Percentiles rank a stretch among this genome's conserved stretches.
phyloP scores from a whole-genome alignment of 1,140 invertebrate species.

The Phocides pigmalion region DNA sequence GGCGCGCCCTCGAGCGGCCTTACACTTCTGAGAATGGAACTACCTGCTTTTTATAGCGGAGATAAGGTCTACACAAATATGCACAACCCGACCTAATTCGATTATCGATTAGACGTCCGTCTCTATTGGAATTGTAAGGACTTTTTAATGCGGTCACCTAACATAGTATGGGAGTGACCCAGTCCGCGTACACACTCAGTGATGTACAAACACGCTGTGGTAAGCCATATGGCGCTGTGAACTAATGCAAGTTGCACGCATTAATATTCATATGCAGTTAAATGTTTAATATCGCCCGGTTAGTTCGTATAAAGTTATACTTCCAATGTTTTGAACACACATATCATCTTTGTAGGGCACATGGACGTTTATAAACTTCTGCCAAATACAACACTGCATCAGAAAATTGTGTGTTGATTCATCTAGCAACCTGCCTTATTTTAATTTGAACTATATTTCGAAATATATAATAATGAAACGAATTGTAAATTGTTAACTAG shows the following conservation, averaged over 20 bases:
- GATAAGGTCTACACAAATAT: slow-evolving; percentile 64
- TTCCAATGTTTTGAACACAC: slow-evolving; percentile 24
- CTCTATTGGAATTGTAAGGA: slow-evolving; percentile 43
- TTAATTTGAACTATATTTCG: too few species aligned
- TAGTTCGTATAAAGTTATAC: slow-evolving; percentile 23
- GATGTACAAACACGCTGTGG: slow-evolving; percentile 38
- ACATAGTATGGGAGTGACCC: slow-evolving; percentile 52
- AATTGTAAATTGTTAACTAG: too few species aligned
- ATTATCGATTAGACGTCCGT: slow-evolving; percentile 55
- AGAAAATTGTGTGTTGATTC: too few species aligned
- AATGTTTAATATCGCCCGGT: slow-evolving; percentile 21
- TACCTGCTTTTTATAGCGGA: slow-evolving; percentile 72
- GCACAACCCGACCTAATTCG: slow-evolving; percentile 64
- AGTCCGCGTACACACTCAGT: slow-evolving; percentile 30
- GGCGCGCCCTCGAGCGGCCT: slow-evolving; percentile 52
- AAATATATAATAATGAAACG: too few species aligned
- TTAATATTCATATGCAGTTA: slow-evolving; percentile 29
- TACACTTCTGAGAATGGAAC: slow-evolving; percentile 66
- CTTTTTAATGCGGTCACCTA: slow-evolving; percentile 58
- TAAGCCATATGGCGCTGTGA: slow-evolving; percentile 43
- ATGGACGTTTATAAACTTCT: slow-evolving; percentile 23
- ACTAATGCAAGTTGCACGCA: slow-evolving; percentile 32
- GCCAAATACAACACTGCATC: not conserved
- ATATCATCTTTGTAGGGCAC: slow-evolving; percentile 1
- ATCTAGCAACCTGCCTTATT: too few species aligned